Evolutionary conservation across 2,113 vertebrate genomes (phyloP), one percentile per base, ranked within the genome.

Genomic region (Mystacornis crossleyi): DNA sequence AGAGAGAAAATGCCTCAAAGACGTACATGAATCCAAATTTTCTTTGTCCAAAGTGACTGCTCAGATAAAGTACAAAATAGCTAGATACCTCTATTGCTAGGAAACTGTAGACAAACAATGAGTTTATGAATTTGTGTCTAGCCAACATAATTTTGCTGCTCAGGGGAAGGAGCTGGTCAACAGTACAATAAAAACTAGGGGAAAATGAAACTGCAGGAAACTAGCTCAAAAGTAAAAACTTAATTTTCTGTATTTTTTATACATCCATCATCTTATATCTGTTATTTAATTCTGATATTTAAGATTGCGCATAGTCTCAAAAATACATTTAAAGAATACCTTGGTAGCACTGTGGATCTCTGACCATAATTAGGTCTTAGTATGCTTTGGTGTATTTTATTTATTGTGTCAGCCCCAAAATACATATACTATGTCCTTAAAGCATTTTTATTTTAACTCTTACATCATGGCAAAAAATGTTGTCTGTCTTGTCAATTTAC

Each of bases 281-380:
- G 3, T 84, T 84, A 86, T 93, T 89, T 6, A 70, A 66, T 79
- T 29, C 29, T 89, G 34, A 51, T 95, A 81, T 93, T 97, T 88
- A 60, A 34, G 12, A 85, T 80, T 77, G 9, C 45, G 81, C 57
- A 77, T 11, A 67, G 28, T 61, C 24, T 92, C 18, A 89, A 42
- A 86, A 47, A 20, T 47, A 28, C 54, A 51, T 80, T 90, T 95
- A 72, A 79, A 87, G 58, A 80, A 10, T 73, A 31, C 23, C 18
- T 84, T 18, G 11, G 28, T 67, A 38, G 12, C 48, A 64, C 66
- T 45, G 55, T 61, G 64, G 36, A 8, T 83, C 50, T 43, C 40
- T 84, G 38, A 36, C 71, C n/a, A 75, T 80, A 74, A 61, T 16
- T 85, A 78, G 18, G 48, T 74, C 16, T 73, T 70, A 25, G 28